These are phyloP conservation scores for Atherix ibis DNA, from an alignment of 2,888 invertebrate genomes.

Conservation along the genomic window DNA sequence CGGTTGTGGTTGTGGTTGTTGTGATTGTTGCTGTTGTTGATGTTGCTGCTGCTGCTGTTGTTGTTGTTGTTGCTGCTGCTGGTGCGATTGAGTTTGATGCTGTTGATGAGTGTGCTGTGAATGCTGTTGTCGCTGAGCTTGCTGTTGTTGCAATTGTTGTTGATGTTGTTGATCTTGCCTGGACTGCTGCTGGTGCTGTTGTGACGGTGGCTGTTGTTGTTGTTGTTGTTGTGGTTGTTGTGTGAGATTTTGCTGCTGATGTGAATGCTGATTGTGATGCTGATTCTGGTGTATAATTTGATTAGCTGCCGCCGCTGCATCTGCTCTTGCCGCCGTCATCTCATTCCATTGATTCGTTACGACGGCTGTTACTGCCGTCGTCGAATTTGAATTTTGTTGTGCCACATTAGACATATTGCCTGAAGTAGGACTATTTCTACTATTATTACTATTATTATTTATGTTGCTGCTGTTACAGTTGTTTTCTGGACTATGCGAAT, in stretches of 20 bases:
- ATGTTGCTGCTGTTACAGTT: too few species aligned
- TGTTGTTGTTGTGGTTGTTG: too few species aligned
- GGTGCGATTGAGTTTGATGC: constrained; percentile 10
- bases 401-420: too few species aligned
- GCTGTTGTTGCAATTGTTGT: constrained; percentile 3
- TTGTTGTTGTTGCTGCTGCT: constrained; percentile 14
- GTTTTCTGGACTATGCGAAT: background rate
- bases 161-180: constrained; percentile 2
- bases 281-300: too few species aligned
- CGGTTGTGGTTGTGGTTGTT: constrained; percentile 2
- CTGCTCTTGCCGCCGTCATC: too few species aligned
- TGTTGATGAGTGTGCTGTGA: constrained; percentile 10
- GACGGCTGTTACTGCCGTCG: too few species aligned
- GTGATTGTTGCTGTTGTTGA: constrained; percentile 3
- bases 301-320: too few species aligned
- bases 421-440: too few species aligned
- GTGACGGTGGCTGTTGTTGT: constrained; percentile 14
- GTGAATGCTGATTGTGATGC: too few species aligned
- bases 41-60: constrained; percentile 16
- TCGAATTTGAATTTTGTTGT: constrained; percentile 3
- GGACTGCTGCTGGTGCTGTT: constrained; percentile 10
- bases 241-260: constrained; percentile 4
- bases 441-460: too few species aligned
- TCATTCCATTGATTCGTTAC: constrained; percentile 9
- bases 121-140: constrained; percentile 1